Evolutionary conservation across 2,113 vertebrate genomes (phyloP).

Genomic region (Thalassarche chlororhynchos): DNA sequence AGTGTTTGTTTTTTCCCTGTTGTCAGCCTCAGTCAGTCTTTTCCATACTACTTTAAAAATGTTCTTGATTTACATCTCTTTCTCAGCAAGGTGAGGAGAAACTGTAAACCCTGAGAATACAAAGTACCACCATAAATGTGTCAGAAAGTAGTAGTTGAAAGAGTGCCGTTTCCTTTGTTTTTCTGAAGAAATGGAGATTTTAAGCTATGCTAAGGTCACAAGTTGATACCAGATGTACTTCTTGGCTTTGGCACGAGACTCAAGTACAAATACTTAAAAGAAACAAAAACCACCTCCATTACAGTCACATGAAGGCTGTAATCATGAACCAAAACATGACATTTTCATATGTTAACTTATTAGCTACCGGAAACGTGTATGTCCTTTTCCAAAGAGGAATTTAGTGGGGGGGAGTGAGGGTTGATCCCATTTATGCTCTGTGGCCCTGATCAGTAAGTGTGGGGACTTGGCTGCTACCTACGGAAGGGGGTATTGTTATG

Average conservation of each 20-base stretch:
- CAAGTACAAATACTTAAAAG: not conserved
- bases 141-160: not conserved
- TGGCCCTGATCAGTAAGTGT: not conserved
- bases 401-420: fast-evolving
- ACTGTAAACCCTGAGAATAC: not conserved
- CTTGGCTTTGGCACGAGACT: not conserved
- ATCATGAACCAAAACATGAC: not conserved
- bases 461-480: not conserved
- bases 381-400: not conserved
- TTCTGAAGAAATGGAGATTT: not conserved
- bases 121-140: not conserved
- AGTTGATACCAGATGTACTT: slow-evolving; percentile 23
- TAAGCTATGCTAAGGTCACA: not conserved
- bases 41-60: not conserved
- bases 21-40: not conserved
- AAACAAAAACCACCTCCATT: not conserved
- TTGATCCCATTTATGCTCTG: not conserved
- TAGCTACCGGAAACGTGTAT: not conserved
- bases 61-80: not conserved
- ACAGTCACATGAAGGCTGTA: not conserved
- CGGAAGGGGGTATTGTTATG: not conserved
- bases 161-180: not conserved
- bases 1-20: not conserved
- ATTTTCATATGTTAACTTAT: not conserved
- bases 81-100: not conserved